Evolutionary conservation across 2,797 vertebrate genomes (phyloP), one percentile per base, ranked within the genome.

Genomic region (Poecilia velifera): DNA sequence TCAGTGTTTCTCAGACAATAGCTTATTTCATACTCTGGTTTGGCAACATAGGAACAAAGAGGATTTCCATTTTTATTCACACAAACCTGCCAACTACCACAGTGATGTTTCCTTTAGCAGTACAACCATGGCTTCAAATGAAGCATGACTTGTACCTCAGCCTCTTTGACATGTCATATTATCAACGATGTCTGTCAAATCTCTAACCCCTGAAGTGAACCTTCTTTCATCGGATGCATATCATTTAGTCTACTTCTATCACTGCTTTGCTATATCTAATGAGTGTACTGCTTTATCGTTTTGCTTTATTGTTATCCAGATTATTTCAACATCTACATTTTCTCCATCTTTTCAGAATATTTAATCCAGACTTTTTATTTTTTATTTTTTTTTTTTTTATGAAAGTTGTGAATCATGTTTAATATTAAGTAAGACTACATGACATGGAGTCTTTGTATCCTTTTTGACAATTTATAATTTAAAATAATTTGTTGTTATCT

Each of bases 1-100:
- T 47, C 72, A 75, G 59, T 53, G 55, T 74, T 74, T 76, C 72
- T 77, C 72, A 77, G 31, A 41, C 75, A 80, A 68, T 83, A 39
- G 8, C 8, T 66, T 41, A 41, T 41, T 68, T 68, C 64, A 43
- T 22, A 43, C 39, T 70, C n/a, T 43, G 22, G 66, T 70, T 43
- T n/a, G 22, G 39, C 66, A 70, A 25, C 39, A 43, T 43, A 43
- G 66, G 66, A 70, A 41, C 39, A 41, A 70, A 70, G 20, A n/a
- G 12, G 25, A 25, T 70, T 70, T 39, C 10, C 22, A 70, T 41
- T 41, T 25, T 43, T 41, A 70, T 43, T 70, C 39, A n/a, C 10
- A n/a, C 9, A 43, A n/a, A 43, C 62, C 62, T 22, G 10, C 39
- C 22, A 43, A 70, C 39, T 43, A 41, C 2, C 5, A 9, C 66